Percentiles rank a stretch among this genome's conserved stretches.
phyloP scores from a whole-genome alignment of 2,888 invertebrate species.

The Andrena chrysosceles region DNA sequence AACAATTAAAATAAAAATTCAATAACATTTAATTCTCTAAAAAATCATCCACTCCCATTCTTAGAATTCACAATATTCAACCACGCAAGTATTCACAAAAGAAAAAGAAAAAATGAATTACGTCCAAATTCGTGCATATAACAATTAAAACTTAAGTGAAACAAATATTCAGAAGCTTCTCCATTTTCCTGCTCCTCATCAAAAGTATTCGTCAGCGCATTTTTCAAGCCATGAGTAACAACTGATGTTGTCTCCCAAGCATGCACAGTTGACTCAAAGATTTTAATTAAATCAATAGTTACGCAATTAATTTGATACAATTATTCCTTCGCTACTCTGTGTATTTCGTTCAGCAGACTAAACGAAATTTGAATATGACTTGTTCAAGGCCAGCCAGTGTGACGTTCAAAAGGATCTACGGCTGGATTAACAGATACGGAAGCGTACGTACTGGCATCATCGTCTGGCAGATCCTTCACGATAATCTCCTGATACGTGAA shows the following conservation, averaged over 20 bases:
- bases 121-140: not conserved
- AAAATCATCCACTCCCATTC: no score
- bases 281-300: not conserved
- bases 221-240: not conserved
- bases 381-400: not conserved
- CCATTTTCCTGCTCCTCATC: not conserved
- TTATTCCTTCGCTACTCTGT: not conserved
- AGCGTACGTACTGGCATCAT: conserved; percentile 55
- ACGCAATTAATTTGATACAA: not conserved
- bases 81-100: not conserved
- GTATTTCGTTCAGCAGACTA: not conserved
- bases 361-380: not conserved
- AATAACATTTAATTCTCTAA: no score
- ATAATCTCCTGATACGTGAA: conserved; percentile 51
- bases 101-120: not conserved
- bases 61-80: no score
- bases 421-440: conserved; percentile 40
- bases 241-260: not conserved
- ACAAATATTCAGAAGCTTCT: not conserved
- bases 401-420: conserved; percentile 45
- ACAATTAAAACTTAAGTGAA: not conserved
- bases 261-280: not conserved
- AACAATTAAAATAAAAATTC: no score
- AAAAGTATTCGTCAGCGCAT: not conserved
- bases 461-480: conserved; percentile 58